A percentile compares a stretch with the other conserved stretches of the same genome.
Conservation (phyloP, 2,797 vertebrate species). For the Fringilla coelebs region DNA sequence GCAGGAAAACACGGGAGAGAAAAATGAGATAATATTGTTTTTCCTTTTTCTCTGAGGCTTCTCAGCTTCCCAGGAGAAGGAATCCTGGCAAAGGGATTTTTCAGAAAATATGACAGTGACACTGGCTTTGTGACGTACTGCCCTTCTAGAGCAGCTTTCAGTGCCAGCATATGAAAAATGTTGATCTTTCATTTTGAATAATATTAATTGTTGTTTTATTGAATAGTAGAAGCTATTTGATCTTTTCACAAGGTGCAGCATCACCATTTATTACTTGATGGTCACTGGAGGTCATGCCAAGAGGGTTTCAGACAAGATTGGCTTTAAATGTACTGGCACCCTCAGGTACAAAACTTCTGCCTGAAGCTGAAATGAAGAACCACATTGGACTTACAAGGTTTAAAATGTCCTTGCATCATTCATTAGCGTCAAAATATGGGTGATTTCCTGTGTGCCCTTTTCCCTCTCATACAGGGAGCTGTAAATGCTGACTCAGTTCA, state of each 20-base stretch:
- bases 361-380: neutral
- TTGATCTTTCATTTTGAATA: neutral
- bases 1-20: neutral
- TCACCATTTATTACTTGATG: neutral
- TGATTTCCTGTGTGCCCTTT: neutral
- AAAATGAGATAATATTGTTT: no score
- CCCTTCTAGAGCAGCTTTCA: neutral
- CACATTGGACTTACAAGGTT: neutral
- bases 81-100: neutral
- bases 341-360: neutral
- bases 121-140: neutral
- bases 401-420: neutral
- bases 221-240: neutral
- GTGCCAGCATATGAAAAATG: neutral
- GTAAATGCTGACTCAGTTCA: neutral
- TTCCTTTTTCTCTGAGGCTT: no score
- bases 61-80: neutral
- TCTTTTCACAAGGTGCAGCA: neutral
- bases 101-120: neutral
- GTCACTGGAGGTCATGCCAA: neutral
- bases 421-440: neutral
- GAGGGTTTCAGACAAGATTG: neutral
- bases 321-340: neutral
- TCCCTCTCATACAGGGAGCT: neutral
- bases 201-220: neutral